Conservation (phyloP, 2,888 invertebrate genomes). For the Hemithea aestivaria region DNA sequence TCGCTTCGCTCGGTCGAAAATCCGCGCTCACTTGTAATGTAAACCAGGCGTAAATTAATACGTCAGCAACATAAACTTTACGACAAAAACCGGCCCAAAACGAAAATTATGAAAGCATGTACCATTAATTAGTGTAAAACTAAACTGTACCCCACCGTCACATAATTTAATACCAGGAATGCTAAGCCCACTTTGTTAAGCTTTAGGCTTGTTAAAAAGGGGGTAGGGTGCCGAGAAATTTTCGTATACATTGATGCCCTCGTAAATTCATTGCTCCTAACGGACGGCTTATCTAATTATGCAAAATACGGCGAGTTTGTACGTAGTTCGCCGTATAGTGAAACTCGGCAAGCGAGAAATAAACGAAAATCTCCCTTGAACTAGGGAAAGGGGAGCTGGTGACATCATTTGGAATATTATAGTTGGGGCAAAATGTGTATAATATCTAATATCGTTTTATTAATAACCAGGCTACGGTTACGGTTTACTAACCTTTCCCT, state of each 20-base stretch:
- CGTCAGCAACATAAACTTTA: too few relatives aligned
- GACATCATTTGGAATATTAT: constrained; percentile 10
- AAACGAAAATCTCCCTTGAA: constrained; percentile 42
- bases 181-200: constrained; percentile 9
- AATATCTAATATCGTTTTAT: too few relatives aligned
- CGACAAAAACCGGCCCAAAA: too few relatives aligned
- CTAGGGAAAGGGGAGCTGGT: constrained; percentile 1
- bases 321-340: constrained; percentile 46
- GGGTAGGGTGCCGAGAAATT: constrained; percentile 18
- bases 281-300: constrained; percentile 61
- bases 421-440: too few relatives aligned
- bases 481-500: too few relatives aligned
- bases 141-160: constrained; percentile 5
- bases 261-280: constrained; percentile 41
- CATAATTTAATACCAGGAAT: constrained; percentile 5
- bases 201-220: constrained; percentile 2
- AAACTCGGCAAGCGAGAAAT: constrained; percentile 42
- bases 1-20: too few relatives aligned
- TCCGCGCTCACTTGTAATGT: too few relatives aligned
- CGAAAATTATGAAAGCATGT: too few relatives aligned
- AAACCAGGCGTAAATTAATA: too few relatives aligned
- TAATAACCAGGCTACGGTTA: too few relatives aligned
- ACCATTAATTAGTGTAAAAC: constrained; percentile 4
- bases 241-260: constrained; percentile 35
- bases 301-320: constrained; percentile 57